Evolutionary conservation across 2,797 vertebrate genomes (phyloP), one percentile per base, ranked within the genome.

Genomic region (Carapus acus): DNA sequence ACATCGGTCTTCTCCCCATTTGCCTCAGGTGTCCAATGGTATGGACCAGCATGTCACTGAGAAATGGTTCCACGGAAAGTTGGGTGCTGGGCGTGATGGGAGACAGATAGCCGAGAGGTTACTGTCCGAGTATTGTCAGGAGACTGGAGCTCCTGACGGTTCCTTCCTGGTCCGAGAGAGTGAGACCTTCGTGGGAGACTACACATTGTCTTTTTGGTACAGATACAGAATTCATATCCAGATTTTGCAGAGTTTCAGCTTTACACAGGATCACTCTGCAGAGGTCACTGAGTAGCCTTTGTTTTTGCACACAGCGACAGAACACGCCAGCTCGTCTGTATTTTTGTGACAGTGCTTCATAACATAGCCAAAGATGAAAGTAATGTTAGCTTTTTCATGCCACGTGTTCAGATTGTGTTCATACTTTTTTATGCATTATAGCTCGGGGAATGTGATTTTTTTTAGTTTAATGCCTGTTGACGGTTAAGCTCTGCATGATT

Each of bases 181-280:
- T 9, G 96, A 98, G 88, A 98, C 96, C 13, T 98, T 96, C 6
- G 94, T 98, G 4, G 96, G 96, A 39, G 94, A 98, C 85, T 98
- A 98, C 83, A 98, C 96, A 0, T 87, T 98, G 17, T 99, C 96
- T n/a, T 99, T 99, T 88, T 98, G 96, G 96, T 99, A 87, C 5
- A 33, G 7, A 24, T 2, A 18, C 9, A 8, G 24, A 12, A 44
- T 42, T 39, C 2, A 6, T 8, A 14, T 55, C 12, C 29, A 1
- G 48, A 14, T 23, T 21, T 46, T 27, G 1, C 3, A 16, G 31
- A 33, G 14, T n/a, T n/a, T n/a, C n/a, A n/a, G n/a, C 5, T 27
- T 27, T 27, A 27, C 9, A 27, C 24, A 4, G 9, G 24, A 9
- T 9, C 24, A 4, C 24, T 5, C 24, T 27, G 24, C 24, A 27